Evolutionary conservation across 2,797 vertebrate species (phyloP).

Genomic region (Hydrocynus forskahlii): DNA sequence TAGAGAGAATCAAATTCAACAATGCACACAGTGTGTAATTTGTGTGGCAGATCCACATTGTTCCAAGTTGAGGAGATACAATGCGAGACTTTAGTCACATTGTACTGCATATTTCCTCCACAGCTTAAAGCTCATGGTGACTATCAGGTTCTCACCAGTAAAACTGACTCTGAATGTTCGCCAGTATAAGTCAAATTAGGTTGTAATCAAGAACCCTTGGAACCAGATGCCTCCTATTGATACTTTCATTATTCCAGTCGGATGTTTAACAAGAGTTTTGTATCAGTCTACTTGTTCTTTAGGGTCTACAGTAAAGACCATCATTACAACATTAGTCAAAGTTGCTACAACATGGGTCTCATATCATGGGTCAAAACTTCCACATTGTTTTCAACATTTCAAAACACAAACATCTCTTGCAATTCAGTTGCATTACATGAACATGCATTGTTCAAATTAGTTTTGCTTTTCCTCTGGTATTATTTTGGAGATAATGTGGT

Average conservation of each 20-base stretch:
- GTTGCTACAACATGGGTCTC: too few species aligned
- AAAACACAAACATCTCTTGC: too few species aligned
- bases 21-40: background rate
- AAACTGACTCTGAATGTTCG: background rate
- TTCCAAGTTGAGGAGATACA: background rate
- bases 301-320: too few species aligned
- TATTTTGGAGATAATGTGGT: too few species aligned
- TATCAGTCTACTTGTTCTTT: too few species aligned
- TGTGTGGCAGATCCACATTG: constrained; percentile 5
- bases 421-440: too few species aligned
- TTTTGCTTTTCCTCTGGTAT: too few species aligned
- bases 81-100: background rate
- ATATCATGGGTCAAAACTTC: too few species aligned
- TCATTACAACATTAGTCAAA: too few species aligned
- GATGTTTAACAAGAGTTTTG: background rate
- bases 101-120: background rate
- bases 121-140: background rate
- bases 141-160: background rate
- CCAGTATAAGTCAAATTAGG: background rate
- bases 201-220: background rate
- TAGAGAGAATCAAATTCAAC: background rate
- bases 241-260: background rate
- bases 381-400: too few species aligned
- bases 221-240: too few species aligned
- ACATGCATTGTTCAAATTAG: too few species aligned